A percentile compares a stretch with the other conserved stretches of the same genome.
These are phyloP conservation scores for Caenorhabditis sp. DNA, from an alignment of 2,888 invertebrate species.

Conservation along the genomic window DNA sequence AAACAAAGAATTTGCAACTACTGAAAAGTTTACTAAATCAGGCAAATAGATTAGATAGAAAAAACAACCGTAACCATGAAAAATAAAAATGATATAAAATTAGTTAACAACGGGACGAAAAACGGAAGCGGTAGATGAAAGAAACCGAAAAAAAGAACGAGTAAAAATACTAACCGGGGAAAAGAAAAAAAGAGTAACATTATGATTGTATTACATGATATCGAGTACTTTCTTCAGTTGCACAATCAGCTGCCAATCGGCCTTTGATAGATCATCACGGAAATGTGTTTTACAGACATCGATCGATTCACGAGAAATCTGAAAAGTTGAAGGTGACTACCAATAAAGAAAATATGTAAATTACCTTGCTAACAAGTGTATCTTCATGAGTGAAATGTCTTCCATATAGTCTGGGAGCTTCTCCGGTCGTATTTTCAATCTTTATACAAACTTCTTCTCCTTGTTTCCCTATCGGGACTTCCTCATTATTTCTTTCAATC, in stretches of 20 bases:
- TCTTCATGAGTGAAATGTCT: constrained; percentile 97
- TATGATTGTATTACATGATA: constrained; percentile 75
- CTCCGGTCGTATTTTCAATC: constrained; percentile 95
- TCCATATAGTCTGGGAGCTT: constrained; percentile 97
- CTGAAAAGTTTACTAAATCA: no score
- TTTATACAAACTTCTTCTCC: constrained; percentile 83
- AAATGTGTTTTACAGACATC: constrained; percentile 99
- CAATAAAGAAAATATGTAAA: neutral
- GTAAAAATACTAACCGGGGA: neutral
- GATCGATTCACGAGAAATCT: constrained; percentile 96
- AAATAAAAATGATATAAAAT: no score
- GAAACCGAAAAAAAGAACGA: neutral
- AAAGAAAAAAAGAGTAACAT: neutral
- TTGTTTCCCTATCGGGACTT: constrained; percentile 90
- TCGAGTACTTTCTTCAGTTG: constrained; percentile 96
- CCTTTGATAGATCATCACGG: constrained; percentile 93
- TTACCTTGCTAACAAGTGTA: constrained; percentile 84
- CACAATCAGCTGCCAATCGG: constrained; percentile 97
- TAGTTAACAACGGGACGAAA: no score
- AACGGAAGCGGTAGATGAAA: no score
- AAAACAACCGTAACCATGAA: no score
- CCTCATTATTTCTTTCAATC: constrained; percentile 93
- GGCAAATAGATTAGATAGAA: no score
- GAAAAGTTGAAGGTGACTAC: constrained; percentile 58
- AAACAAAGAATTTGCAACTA: no score